Evolutionary conservation across 2,113 vertebrate genomes (phyloP).

Genomic region (Chaenocephalus aceratus): DNA sequence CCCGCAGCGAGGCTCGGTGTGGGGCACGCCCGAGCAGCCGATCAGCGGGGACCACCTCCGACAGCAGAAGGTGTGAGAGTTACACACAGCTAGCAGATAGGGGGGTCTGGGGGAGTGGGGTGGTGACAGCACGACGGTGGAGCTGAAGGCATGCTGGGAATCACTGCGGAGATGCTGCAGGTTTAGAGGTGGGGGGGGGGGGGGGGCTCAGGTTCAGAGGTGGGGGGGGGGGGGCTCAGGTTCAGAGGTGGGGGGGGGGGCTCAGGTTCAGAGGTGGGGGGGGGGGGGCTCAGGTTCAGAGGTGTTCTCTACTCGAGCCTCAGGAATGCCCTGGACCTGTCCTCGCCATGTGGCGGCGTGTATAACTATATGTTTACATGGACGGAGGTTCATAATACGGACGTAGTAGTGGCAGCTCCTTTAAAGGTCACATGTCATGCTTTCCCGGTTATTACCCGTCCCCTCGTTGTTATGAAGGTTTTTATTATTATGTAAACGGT

Average conservation of each 20-base stretch:
- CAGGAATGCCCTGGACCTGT: constrained; percentile 52
- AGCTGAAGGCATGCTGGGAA: constrained; percentile 47
- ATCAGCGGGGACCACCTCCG: background rate
- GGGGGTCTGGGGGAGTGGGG: background rate
- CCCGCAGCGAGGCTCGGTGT: too few relatives aligned
- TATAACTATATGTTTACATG: constrained; percentile 53
- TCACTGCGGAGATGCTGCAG: background rate
- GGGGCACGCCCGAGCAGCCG: background rate
- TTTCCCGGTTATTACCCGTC: too few relatives aligned
- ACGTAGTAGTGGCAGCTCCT: background rate
- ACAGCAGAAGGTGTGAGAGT: background rate
- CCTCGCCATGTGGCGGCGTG: constrained; percentile 48
- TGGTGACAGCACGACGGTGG: constrained; percentile 50
- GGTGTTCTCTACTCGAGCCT: constrained; percentile 37
- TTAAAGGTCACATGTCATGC: too few relatives aligned
- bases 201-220: too few relatives aligned
- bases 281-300: constrained; percentile 37
- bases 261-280: too few relatives aligned
- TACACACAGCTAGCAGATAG: constrained; percentile 10
- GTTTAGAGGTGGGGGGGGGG: constrained; percentile 14
- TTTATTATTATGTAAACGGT: too few relatives aligned
- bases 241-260: too few relatives aligned
- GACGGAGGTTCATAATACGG: constrained; percentile 10
- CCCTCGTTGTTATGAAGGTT: too few relatives aligned
- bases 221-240: too few relatives aligned